phyloP scores from a whole-genome alignment of 2,888 invertebrate genomes.

The Rotaria sp. region DNA sequence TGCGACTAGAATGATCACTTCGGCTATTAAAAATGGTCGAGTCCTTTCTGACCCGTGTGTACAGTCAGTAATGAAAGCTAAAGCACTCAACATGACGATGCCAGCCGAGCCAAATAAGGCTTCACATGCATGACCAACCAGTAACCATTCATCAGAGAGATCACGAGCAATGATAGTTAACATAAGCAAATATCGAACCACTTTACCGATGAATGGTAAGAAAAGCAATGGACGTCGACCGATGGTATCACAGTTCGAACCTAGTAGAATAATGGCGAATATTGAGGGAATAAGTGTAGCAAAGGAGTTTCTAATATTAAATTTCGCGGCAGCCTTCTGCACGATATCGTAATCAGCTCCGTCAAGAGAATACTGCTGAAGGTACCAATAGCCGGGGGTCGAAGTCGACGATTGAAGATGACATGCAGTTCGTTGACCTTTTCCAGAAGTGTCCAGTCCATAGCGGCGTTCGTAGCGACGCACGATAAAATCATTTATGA shows the following conservation, averaged over 20 bases:
- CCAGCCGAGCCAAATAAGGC: neutral
- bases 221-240: neutral
- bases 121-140: neutral
- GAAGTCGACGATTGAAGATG: neutral
- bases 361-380: neutral
- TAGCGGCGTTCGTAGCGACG: neutral
- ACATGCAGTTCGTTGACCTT: neutral
- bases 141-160: neutral
- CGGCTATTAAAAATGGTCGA: neutral
- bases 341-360: neutral
- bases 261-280: neutral
- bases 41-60: neutral
- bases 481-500: neutral
- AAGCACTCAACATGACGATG: neutral
- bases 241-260: neutral
- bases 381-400: neutral
- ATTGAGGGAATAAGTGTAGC: neutral
- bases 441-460: neutral
- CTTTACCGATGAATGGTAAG: neutral
- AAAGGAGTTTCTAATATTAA: neutral
- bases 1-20: neutral
- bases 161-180: neutral
- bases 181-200: neutral
- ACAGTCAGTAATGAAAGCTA: neutral
- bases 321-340: neutral